phyloP scores from a whole-genome alignment of 2,113 vertebrate genomes.

The Pyxicephalus adspersus region DNA sequence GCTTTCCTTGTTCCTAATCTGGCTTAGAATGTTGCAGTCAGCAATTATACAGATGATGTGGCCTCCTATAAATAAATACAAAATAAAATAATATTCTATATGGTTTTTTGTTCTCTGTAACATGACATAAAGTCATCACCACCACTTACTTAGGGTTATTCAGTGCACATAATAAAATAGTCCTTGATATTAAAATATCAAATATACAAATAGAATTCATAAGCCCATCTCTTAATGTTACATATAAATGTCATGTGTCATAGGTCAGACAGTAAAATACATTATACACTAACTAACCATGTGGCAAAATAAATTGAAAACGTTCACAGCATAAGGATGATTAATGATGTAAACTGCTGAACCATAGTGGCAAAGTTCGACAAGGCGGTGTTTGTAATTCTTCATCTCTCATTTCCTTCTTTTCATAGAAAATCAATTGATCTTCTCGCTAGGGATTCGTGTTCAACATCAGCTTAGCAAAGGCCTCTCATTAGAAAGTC shows the following conservation, averaged over 20 bases:
- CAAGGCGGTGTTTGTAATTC: conserved; percentile 38
- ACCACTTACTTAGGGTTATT: neutral
- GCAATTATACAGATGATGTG: too few relatives aligned
- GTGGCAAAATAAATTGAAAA: conserved; percentile 48
- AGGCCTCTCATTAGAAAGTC: conserved; percentile 43
- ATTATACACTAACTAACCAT: conserved; percentile 26
- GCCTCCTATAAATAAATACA: too few relatives aligned
- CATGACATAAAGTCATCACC: neutral
- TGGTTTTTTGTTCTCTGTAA: too few relatives aligned
- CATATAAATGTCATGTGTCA: conserved; percentile 53
- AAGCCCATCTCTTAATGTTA: conserved; percentile 12
- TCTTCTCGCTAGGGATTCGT: conserved; percentile 31
- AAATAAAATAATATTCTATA: too few relatives aligned
- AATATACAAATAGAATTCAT: conserved; percentile 22
- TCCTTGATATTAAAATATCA: neutral
- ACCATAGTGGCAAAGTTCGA: conserved; percentile 30
- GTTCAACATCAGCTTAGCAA: conserved; percentile 26
- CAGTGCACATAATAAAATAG: neutral
- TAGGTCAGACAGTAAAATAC: conserved; percentile 40
- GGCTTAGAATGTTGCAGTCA: too few relatives aligned
- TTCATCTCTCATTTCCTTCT: conserved; percentile 51
- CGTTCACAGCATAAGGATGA: conserved; percentile 47
- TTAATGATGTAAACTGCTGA: conserved; percentile 51
- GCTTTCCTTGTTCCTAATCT: too few relatives aligned
- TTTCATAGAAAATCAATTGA: conserved; percentile 52